These are phyloP conservation scores for Nebria brevicollis DNA, from an alignment of 2,888 invertebrate genomes.

Conservation along the genomic window DNA sequence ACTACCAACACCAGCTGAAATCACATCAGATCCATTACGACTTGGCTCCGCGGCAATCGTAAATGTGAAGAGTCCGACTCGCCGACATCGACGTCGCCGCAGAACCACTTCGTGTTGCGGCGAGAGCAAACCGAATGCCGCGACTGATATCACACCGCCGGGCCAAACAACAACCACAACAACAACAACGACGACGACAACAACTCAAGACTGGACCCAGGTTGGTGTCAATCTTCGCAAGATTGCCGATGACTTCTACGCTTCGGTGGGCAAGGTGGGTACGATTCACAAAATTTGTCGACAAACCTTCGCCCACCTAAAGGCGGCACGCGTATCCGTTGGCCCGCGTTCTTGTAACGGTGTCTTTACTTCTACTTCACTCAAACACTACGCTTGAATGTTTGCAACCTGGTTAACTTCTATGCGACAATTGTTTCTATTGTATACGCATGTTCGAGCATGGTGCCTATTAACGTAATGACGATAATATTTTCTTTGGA, in stretches of 20 bases:
- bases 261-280: conserved; percentile 53
- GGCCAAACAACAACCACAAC: conserved; percentile 24
- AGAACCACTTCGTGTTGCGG: conserved; percentile 53
- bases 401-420: neutral
- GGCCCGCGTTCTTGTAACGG: neutral
- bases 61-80: conserved; percentile 22
- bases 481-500: neutral
- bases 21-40: conserved; percentile 23
- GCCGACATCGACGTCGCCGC: conserved; percentile 51
- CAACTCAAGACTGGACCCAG: conserved; percentile 55
- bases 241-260: conserved; percentile 53
- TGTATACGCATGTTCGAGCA: too few relatives aligned
- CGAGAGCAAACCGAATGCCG: conserved; percentile 53
- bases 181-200: conserved; percentile 10
- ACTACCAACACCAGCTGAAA: conserved; percentile 28
- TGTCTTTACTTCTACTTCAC: neutral
- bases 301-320: conserved; percentile 6
- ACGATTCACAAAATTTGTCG: neutral
- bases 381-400: neutral
- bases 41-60: conserved; percentile 11
- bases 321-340: neutral
- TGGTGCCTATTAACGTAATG: too few relatives aligned
- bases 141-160: conserved; percentile 51
- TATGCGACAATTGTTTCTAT: neutral
- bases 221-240: conserved; percentile 55